Evolutionary conservation across 2,888 invertebrate species (phyloP), one percentile per base, ranked within the genome.

Genomic region (Vanessa cardui): DNA sequence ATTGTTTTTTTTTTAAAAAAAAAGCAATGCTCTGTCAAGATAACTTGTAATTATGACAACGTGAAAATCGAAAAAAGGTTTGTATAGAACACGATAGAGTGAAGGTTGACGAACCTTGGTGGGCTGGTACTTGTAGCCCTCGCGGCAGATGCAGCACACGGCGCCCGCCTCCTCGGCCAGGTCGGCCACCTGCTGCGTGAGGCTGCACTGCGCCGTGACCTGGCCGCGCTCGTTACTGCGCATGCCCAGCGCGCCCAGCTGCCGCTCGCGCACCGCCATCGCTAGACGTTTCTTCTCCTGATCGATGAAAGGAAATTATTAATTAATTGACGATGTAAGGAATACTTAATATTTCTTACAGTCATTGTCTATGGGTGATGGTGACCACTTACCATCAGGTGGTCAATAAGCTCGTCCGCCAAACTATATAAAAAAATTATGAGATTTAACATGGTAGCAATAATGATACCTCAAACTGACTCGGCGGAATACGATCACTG

Each of bases 201-300:
- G 96, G 54, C 96, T 95, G 76, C 97, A 97, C 85, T 97, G 96
- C 58, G 98, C 98, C 0, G 98, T 98, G 72, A 98, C 98, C 89
- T 99, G 98, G 0, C 99, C 99, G 85, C 98, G 98, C 82, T 99
- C 99, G 91, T 99, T 99, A 2, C 99, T 98, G 79, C 98, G 94
- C 96, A 98, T 98, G 67, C 99, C 99, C 66, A 99, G 93, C 21
- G 98, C 98, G 71, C 98, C 98, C 26, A 99, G 93, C 83, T 99
- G 99, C 76, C 99, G 98, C 86, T 99, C 98, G 59, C 99, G 94
- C 92, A 99, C 99, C 0, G 98, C 99, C 99, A 99, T 99, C 0
- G 99, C 99, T 64, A 99, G 92, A 0, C 98, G 96, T 87, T 99
- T 99, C 94, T 99, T 99, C 85, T 99, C 99, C 80, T 98, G 96